Percentiles rank a stretch among this genome's conserved stretches.
Evolutionary conservation across 2,888 invertebrate genomes (phyloP).

Genomic region (Ernsta delagoae): DNA sequence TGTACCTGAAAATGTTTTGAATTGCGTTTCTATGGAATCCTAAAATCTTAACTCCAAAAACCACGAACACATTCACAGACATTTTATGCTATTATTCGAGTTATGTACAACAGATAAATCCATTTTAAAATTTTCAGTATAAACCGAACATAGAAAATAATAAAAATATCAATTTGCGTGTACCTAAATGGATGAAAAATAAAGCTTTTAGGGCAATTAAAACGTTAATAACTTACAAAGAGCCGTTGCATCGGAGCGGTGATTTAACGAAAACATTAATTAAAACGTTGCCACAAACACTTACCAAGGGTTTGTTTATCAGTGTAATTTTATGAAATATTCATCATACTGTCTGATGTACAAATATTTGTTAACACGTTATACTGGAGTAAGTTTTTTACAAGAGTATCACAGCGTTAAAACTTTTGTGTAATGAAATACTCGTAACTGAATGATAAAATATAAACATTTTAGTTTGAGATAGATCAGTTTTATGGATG

Average conservation of each 20-base stretch:
- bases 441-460: no score
- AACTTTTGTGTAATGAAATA: no score
- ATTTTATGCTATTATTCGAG: no score
- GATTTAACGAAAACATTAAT: slow-evolving; percentile 23
- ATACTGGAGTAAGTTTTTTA: not conserved
- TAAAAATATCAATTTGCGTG: not conserved
- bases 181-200: not conserved
- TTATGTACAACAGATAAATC: no score
- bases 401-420: not conserved
- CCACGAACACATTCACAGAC: no score
- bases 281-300: slow-evolving; percentile 9
- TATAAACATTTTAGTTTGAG: no score
- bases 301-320: slow-evolving; percentile 3
- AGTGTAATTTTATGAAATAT: slow-evolving; percentile 20
- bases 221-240: slow-evolving; percentile 18
- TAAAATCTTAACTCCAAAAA: no score
- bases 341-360: slow-evolving; percentile 9
- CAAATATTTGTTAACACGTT: slow-evolving; percentile 8
- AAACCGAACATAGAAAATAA: no score
- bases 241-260: slow-evolving; percentile 7
- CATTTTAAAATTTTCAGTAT: no score
- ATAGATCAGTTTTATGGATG: no score
- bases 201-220: slow-evolving; percentile 2
- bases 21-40: no score
- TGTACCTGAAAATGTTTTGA: no score